Base-by-base conservation (phyloP, 2,113 vertebrate genomes). In the Diadophis punctatus region DNA sequence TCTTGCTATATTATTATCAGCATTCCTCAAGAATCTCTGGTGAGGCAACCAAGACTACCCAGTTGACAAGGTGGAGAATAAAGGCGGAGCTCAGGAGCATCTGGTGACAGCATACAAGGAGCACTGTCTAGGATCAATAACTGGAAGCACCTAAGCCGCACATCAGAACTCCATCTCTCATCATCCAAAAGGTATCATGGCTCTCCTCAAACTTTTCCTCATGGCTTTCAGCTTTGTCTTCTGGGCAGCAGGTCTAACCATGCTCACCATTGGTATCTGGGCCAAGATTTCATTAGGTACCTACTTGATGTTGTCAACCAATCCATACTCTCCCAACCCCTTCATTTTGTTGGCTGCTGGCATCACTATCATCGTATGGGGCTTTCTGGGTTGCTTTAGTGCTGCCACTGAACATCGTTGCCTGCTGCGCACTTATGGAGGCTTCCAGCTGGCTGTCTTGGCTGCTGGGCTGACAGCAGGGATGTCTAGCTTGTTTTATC, bases 181-280 rank as follows among this genome's bases (percentile, higher is more conserved):
- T 60, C 43, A 87, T 25, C 46, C 20, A 10, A 43, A 49, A 51
- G 96, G 96, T 93, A 92, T 96, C 93, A 98, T 99, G 98, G 97
- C 98, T 56, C 91, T 98, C 46, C 97, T 99, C 84, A 98, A 98
- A 80, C 95, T 99, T 55, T 97, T 96, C 16, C 98, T 99, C 86
- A 97, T 99, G 94, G 97, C 98, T 89, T 99, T 99, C 96, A 99
- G 98, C 96, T 98, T 98, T 90, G 95, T 98, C 51, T 98, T 98
- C 96, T 98, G 98, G 98, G 98, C 97, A 1, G 98, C 98, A 0
- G 98, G 98, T 5, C 95, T 99, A 90, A 97, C 97, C 56, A 97
- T 98, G 97, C 97, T 99, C 92, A 98, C 97, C 55, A 94, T 98
- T 39, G 98, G 98, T 12, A 96, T 99, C 34, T 98, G 98, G 98